Evolutionary conservation across 2,888 invertebrate species (phyloP).

Genomic region (Cordylochernes scorpioides): DNA sequence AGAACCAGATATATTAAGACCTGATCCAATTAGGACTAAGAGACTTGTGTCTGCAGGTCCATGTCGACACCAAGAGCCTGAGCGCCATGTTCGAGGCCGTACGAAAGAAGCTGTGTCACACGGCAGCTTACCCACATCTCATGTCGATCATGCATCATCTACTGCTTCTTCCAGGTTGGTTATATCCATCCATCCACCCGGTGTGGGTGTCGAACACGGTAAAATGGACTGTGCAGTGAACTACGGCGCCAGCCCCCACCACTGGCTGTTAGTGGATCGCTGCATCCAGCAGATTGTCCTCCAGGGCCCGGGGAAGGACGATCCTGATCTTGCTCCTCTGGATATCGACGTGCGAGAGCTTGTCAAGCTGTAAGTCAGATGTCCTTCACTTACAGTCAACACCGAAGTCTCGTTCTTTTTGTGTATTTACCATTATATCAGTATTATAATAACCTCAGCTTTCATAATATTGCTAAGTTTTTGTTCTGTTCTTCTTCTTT

Average conservation of each 20-base stretch:
- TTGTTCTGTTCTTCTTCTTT: too few species aligned
- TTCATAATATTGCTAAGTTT: too few species aligned
- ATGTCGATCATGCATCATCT: slow-evolving; percentile 67
- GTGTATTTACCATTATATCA: too few species aligned
- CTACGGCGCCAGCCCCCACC: slow-evolving; percentile 57
- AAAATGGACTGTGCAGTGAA: too few species aligned
- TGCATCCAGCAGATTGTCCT: slow-evolving; percentile 76
- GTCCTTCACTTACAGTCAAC: too few species aligned
- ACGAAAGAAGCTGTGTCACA: slow-evolving; percentile 60
- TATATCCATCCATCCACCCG: too few species aligned
- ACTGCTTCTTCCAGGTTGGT: slow-evolving; percentile 29
- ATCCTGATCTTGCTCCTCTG: slow-evolving; percentile 58
- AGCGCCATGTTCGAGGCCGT: slow-evolving; percentile 70
- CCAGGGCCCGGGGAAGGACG: slow-evolving; percentile 41
- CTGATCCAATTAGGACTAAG: too few species aligned
- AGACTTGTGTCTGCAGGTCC: slow-evolving; percentile 32
- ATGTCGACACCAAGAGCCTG: slow-evolving; percentile 79
- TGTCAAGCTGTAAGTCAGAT: slow-evolving; percentile 37
- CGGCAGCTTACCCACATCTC: slow-evolving; percentile 74
- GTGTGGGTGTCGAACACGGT: too few species aligned
- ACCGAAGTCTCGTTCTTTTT: too few species aligned
- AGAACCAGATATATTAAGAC: too few species aligned
- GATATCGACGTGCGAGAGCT: slow-evolving; percentile 72
- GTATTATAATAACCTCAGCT: too few species aligned
- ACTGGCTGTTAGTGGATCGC: slow-evolving; percentile 79